Conservation (phyloP, 1,140 invertebrate species). For the Eueides isabella region DNA sequence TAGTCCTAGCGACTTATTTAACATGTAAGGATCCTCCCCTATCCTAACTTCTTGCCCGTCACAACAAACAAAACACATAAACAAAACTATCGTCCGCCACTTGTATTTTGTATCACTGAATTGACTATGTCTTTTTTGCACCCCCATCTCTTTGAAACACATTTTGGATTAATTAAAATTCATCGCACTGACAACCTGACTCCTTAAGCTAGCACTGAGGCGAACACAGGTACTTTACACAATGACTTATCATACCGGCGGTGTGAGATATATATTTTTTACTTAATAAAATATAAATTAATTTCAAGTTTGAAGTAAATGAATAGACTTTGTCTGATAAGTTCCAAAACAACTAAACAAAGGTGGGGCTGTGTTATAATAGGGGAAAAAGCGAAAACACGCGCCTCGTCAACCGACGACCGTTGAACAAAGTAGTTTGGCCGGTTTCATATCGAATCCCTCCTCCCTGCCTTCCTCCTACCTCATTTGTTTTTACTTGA, state of each 20-base stretch:
- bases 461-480: constrained; percentile 62
- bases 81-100: constrained; percentile 75
- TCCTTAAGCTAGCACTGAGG: constrained; percentile 48
- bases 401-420: constrained; percentile 74
- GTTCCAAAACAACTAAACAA: constrained; percentile 62
- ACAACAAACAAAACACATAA: constrained; percentile 59
- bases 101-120: constrained; percentile 81
- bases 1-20: constrained; percentile 69
- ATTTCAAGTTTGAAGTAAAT: neutral
- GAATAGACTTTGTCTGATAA: constrained; percentile 32
- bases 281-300: constrained; percentile 1
- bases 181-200: constrained; percentile 59
- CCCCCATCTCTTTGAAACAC: constrained; percentile 68
- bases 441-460: constrained; percentile 70
- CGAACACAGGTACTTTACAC: constrained; percentile 47
- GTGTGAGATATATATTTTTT: neutral
- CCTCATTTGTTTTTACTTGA: constrained; percentile 50
- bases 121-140: constrained; percentile 78
- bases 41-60: constrained; percentile 59
- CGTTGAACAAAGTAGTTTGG: constrained; percentile 78
- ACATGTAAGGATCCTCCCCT: constrained; percentile 66
- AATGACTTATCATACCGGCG: constrained; percentile 7
- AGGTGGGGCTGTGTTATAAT: constrained; percentile 63
- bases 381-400: constrained; percentile 71
- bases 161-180: constrained; percentile 61